Evolutionary conservation across 2,888 invertebrate genomes (phyloP), one percentile per base, ranked within the genome.

Genomic region (Choristoneura rosaceana): DNA sequence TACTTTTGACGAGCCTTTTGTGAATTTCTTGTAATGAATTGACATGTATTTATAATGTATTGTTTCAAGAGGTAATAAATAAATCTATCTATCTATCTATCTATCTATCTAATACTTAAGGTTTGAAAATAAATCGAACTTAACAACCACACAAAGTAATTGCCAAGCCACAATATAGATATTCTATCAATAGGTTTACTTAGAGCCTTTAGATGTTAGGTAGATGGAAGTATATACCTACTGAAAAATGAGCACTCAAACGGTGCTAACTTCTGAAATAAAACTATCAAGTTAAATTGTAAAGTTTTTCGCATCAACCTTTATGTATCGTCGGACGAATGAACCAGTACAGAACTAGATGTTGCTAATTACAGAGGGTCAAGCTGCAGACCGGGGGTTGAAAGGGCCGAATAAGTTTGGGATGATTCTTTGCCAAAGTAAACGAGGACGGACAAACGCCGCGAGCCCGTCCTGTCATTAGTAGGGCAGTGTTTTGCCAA

Each of bases 351-450:
- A 82, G 82, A 83, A 80, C 83, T 78, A 79, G 77, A 78, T 78
- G 84, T 80, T 79, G 83, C 85, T 91, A 91, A 91, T 90, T 91
- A 89, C 86, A 85, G 87, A 87, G 87, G 88, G 87, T 80, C 78
- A 81, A 81, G 80, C 85, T 87, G 84, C 85, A 84, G 83, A 76
- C 74, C 81, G 79, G 82, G 80, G 79, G 79, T 82, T 82, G 82
- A 86, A 88, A 89, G 87, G 90, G 86, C 85, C 84, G 85, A 87
- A 88, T 87, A 89, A 88, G 87, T 90, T 91, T 83, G 83, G 86
- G 84, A 86, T 83, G 82, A 87, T 92, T 91, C 90, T 90, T 89
- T 86, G 82, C 83, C 82, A 76, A 79, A 83, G 80, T 82, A 84
- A 84, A 81, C 78, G 77, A 78, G 82, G 82, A 84, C 81, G 82